Evolutionary conservation across 2,888 invertebrate genomes (phyloP), one percentile per base, ranked within the genome.

Genomic region (Caenorhabditis sp.): DNA sequence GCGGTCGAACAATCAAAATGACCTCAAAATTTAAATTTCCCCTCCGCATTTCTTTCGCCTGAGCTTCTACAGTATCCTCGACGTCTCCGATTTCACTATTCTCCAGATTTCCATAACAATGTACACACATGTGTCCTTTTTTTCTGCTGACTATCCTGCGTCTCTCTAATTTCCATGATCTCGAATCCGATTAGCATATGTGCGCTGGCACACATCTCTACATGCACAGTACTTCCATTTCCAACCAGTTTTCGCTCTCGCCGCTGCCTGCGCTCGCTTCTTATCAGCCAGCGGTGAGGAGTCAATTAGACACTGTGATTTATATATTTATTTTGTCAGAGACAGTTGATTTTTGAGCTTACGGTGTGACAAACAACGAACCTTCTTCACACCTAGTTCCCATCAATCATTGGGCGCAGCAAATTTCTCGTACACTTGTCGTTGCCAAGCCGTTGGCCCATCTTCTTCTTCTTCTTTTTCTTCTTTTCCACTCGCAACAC

Each of bases 331-430:
- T n/a, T n/a, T n/a, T n/a, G n/a, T n/a, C n/a, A n/a, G n/a, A n/a
- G n/a, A 32, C 63, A 37, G 39, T 65, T 66, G 66, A 20, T 56
- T 65, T 27, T 65, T 65, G 39, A 48, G 65, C 48, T 65, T 55
- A 56, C 55, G 53, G 41, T 43, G 46, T 45, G 52, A 65, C 65
- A 56, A 55, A 48, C 48, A 56, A 20, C 43, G 55, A 46, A 46
- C 20, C 22, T 20, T 37, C 48, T 66, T 66, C 66, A 66, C 66
- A 66, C 66, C 66, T 66, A 48, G 22, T 58, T n/a, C 50, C 8
- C 66, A 66, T 66, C 66, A 66, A 66, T 66, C 65, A 65, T 65
- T 55, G 45, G 52, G n/a, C n/a, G n/a, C n/a, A n/a, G n/a, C 52
- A 32, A 63, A 55, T 45, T 55, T 65, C 41, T 27, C 24, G 46